Percentiles rank a stretch among this genome's conserved stretches.
These are phyloP conservation scores for Tiliacea aurago DNA, from an alignment of 2,888 invertebrate genomes.

Conservation along the genomic window DNA sequence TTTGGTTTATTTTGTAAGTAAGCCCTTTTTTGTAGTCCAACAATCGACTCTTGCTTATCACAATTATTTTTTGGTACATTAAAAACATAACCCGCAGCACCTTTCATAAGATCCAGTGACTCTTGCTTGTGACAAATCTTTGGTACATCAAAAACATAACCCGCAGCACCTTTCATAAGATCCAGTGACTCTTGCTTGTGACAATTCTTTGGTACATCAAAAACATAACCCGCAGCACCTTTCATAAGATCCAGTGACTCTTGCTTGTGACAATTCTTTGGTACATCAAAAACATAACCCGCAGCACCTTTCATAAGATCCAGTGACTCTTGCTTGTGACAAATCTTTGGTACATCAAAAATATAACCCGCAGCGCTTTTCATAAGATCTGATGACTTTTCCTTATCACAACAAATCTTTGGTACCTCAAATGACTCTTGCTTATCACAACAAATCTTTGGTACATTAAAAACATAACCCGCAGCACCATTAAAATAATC, in stretches of 20 bases:
- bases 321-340: neutral
- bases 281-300: neutral
- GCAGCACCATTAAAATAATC: neutral
- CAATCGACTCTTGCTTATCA: neutral
- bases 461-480: neutral
- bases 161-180: neutral
- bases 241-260: neutral
- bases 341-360: neutral
- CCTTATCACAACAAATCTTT: neutral
- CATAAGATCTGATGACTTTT: neutral
- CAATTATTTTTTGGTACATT: neutral
- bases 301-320: neutral
- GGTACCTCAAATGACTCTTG: neutral
- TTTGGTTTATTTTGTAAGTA: neutral
- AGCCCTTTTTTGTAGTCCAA: neutral
- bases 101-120: neutral
- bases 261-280: neutral
- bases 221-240: too few species aligned
- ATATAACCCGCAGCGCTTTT: too few species aligned
- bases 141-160: neutral
- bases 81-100: neutral
- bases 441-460: neutral
- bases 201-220: neutral
- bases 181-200: neutral
- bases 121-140: neutral